phyloP scores from a whole-genome alignment of 2,888 invertebrate genomes.

The Chelonus formosanus region DNA sequence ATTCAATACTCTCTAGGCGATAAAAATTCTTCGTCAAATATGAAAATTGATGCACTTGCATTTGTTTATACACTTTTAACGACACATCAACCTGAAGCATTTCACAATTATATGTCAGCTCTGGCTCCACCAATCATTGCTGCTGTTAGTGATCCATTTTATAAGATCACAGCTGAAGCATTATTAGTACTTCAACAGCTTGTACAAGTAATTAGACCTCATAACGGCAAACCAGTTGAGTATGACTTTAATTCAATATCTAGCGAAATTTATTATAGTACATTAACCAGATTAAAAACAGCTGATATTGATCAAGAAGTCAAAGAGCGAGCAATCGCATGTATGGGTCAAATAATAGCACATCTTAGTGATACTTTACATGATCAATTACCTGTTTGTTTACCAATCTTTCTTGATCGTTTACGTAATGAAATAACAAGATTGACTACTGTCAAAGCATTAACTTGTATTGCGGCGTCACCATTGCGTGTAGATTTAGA shows the following conservation, averaged over 20 bases:
- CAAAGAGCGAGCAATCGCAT: slow-evolving; percentile 96
- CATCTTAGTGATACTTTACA: slow-evolving; percentile 88
- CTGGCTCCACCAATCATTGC: slow-evolving; percentile 86
- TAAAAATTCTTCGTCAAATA: slow-evolving; percentile 93
- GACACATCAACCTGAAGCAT: slow-evolving; percentile 80
- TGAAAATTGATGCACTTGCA: slow-evolving; percentile 96
- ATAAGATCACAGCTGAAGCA: slow-evolving; percentile 98
- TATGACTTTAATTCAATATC: slow-evolving; percentile 84
- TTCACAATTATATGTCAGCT: slow-evolving; percentile 81
- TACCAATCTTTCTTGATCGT: slow-evolving; percentile 95
- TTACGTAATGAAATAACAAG: slow-evolving; percentile 97
- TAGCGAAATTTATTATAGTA: slow-evolving; percentile 82
- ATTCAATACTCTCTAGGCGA: slow-evolving; percentile 90
- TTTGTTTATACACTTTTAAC: slow-evolving; percentile 87
- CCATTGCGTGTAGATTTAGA: slow-evolving; percentile 85
- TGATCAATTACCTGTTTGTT: slow-evolving; percentile 82
- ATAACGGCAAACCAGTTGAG: slow-evolving; percentile 67
- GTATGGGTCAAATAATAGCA: slow-evolving; percentile 94
- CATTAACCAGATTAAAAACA: slow-evolving; percentile 85
- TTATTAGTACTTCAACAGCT: slow-evolving; percentile 91
- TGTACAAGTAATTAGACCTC: slow-evolving; percentile 91
- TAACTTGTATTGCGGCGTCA: slow-evolving; percentile 93
- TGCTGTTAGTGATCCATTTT: slow-evolving; percentile 94
- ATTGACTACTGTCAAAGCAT: slow-evolving; percentile 93
- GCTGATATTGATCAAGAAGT: slow-evolving; percentile 99